These are phyloP conservation scores for Corythucha ciliata DNA, from an alignment of 2,888 invertebrate genomes.

Conservation along the genomic window DNA sequence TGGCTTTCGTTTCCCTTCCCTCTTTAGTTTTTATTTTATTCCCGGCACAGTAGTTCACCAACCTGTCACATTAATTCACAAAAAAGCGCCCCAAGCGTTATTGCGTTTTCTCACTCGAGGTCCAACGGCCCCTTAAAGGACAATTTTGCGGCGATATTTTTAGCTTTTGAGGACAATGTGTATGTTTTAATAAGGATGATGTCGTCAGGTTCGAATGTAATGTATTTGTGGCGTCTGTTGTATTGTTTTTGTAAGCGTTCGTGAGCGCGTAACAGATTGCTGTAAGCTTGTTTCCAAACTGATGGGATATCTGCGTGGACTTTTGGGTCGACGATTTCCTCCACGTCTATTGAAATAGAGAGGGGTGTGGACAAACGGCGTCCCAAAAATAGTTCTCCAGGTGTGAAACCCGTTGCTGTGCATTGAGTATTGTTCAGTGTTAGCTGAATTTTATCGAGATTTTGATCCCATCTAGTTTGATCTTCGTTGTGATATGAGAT, in stretches of 20 bases:
- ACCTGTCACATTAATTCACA: no score
- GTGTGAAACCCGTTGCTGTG: slow-evolving; percentile 15
- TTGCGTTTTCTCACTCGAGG: no score
- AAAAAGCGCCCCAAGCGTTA: no score
- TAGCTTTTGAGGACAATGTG: slow-evolving; percentile 1
- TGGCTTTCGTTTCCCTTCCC: no score
- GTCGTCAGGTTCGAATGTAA: background rate
- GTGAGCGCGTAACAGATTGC: slow-evolving; percentile 6
- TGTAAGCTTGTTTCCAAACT: slow-evolving; percentile 8
- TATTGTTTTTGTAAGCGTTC: background rate
- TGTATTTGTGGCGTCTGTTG: background rate
- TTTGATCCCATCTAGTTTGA: slow-evolving; percentile 14
- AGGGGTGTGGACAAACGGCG: slow-evolving; percentile 8
- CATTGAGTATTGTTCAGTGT: slow-evolving; percentile 9
- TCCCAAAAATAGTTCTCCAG: slow-evolving; percentile 14
- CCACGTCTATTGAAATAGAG: slow-evolving; percentile 10
- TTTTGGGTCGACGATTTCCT: no score
- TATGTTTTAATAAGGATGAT: slow-evolving; percentile 9
- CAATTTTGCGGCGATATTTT: background rate
- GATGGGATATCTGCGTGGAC: background rate
- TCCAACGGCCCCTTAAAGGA: no score
- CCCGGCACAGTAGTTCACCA: no score
- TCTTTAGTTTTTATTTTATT: no score
- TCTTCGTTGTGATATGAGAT: slow-evolving; percentile 3
- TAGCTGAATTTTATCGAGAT: slow-evolving; percentile 3